Evolutionary conservation across 1,140 invertebrate genomes (phyloP).

Genomic region (Reticulitermes speratus): DNA sequence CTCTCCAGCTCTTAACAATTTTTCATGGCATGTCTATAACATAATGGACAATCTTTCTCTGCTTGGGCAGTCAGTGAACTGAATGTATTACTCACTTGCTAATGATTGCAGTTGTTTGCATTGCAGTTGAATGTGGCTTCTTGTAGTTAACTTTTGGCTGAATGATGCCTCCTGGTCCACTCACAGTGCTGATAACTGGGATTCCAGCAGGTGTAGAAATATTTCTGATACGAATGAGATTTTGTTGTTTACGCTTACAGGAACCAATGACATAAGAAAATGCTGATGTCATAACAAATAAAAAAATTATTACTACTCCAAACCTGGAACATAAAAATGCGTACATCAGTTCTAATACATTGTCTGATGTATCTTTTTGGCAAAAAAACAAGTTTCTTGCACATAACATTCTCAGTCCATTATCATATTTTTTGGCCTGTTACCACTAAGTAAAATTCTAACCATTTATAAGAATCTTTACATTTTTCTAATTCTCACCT

Average conservation of each 20-base stretch:
- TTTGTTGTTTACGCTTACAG: conserved; percentile 39
- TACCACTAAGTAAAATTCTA: too few relatives aligned
- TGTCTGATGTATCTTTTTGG: too few relatives aligned
- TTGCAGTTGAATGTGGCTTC: conserved; percentile 16
- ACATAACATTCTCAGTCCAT: too few relatives aligned
- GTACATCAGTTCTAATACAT: too few relatives aligned
- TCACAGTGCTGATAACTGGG: conserved; percentile 35
- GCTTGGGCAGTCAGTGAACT: too few relatives aligned
- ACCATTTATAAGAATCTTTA: too few relatives aligned
- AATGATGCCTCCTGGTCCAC: conserved; percentile 40
- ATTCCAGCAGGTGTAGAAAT: conserved; percentile 29
- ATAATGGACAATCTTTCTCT: too few relatives aligned
- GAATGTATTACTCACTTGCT: conserved; percentile 18
- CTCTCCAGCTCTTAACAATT: too few relatives aligned
- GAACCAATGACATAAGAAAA: conserved; percentile 38
- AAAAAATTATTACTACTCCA: conserved; percentile 37
- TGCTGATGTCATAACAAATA: conserved; percentile 38
- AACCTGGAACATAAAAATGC: conserved; percentile 36
- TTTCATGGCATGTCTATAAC: too few relatives aligned
- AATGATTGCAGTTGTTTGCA: conserved; percentile 24
- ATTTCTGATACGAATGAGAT: conserved; percentile 40
- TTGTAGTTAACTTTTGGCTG: conserved; percentile 39
- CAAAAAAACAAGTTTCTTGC: too few relatives aligned
- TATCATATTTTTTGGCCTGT: too few relatives aligned
- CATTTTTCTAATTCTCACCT: too few relatives aligned